A percentile compares a stretch with the other conserved stretches of the same genome.
phyloP scores from a whole-genome alignment of 2,113 vertebrate species.

The Prinia subflava region DNA sequence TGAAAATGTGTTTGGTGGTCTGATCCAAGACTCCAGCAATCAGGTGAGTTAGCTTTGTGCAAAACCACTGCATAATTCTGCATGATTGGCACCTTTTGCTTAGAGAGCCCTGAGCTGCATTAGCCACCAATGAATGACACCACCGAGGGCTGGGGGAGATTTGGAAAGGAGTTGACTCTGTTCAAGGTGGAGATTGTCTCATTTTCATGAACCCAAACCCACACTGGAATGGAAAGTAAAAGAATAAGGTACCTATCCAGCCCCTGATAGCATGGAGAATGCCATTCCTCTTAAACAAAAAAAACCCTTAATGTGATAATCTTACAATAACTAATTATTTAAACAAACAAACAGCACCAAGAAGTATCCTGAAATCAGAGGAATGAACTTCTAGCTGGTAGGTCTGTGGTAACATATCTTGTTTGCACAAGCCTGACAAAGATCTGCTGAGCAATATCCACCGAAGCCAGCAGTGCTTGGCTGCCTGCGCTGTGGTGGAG shows the following conservation, averaged over 20 bases:
- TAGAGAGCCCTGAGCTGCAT: neutral
- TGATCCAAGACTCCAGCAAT: constrained; percentile 30
- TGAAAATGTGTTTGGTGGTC: constrained; percentile 25
- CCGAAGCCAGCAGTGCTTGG: constrained; percentile 30
- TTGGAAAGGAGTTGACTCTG: neutral
- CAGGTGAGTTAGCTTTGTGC: constrained; percentile 47
- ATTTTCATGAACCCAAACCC: neutral
- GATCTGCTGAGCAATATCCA: constrained; percentile 65
- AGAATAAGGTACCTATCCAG: neutral
- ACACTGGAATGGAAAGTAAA: neutral
- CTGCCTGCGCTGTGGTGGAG: neutral
- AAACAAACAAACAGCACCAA: neutral
- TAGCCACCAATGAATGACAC: neutral
- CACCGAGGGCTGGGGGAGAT: neutral
- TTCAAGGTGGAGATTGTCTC: neutral
- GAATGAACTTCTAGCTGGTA: constrained; percentile 23
- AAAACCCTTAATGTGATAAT: neutral
- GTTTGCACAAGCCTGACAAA: constrained; percentile 65
- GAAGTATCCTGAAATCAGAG: neutral
- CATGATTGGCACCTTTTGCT: constrained; percentile 19
- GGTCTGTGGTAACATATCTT: constrained; percentile 47
- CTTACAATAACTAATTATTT: constrained; percentile 28
- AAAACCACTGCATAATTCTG: constrained; percentile 25
- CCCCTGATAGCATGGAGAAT: neutral
- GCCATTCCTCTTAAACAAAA: neutral